phyloP scores from a whole-genome alignment of 2,797 vertebrate species.

The Sphaeramia orbicularis region DNA sequence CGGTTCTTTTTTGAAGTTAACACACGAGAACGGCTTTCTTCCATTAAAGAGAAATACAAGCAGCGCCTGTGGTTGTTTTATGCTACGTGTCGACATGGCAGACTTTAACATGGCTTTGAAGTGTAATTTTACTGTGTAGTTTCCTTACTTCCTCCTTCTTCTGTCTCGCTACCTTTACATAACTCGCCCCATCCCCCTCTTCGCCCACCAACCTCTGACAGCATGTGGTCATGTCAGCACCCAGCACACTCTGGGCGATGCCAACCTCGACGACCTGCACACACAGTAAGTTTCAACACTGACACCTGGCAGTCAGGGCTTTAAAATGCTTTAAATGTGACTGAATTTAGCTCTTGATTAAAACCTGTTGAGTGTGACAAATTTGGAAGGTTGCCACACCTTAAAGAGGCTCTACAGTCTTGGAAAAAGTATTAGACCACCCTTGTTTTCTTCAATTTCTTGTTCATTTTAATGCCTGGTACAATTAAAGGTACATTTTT shows the following conservation, averaged over 20 bases:
- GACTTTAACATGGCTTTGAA: constrained; percentile 48
- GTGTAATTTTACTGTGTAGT: constrained; percentile 33
- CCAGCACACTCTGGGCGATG: constrained; percentile 64
- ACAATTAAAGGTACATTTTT: too few species aligned
- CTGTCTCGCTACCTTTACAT: constrained; percentile 17
- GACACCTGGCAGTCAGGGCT: not conserved
- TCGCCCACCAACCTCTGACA: constrained; percentile 44
- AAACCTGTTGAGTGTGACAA: too few species aligned
- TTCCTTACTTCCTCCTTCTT: constrained; percentile 9
- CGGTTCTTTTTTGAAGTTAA: constrained; percentile 43
- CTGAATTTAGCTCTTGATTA: too few species aligned
- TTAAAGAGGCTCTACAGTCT: too few species aligned
- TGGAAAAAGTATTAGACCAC: too few species aligned
- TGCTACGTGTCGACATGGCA: constrained; percentile 24
- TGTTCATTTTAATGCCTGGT: too few species aligned
- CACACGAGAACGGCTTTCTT: constrained; percentile 27
- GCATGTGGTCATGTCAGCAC: constrained; percentile 52
- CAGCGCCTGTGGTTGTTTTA: constrained; percentile 44
- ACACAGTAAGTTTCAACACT: constrained; percentile 75
- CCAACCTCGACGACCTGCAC: constrained; percentile 72
- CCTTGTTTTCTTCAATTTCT: too few species aligned
- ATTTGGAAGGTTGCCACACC: too few species aligned
- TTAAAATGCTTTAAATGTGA: constrained; percentile 1
- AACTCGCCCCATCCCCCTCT: constrained; percentile 10
- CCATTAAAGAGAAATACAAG: constrained; percentile 29